Base-by-base conservation (phyloP, 2,888 invertebrate species). In the Netelia fuscicornis region DNA sequence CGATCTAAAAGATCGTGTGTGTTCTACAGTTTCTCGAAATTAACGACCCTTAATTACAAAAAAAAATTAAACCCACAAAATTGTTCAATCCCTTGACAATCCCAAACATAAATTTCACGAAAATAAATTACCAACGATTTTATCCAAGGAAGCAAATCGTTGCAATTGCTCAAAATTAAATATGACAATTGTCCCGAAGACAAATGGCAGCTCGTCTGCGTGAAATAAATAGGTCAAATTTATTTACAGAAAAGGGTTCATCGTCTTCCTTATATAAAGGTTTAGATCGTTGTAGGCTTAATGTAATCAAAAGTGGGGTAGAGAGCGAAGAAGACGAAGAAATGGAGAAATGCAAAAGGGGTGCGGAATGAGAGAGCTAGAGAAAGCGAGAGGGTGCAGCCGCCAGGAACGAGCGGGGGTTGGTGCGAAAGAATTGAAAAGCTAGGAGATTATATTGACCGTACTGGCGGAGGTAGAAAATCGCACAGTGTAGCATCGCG, bases 361-460 rank as follows among this genome's bases (percentile, higher is more conserved):
- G 17, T 44, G 52, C 58, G 77, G 42, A 80, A 64, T 48, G 10
- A 52, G 37, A 68, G 13, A 42, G 74, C n/a, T n/a, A 23, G 56
- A 67, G 42, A 80, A 42, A 44, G 54, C 42, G 67, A 54, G 56
- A 8, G 52, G n/a, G 44, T 65, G 75, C 65, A 62, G 48, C 65
- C 60, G 74, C 56, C 62, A 20, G 79, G 48, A 56, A 65, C 30
- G 52, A 9, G 37, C 52, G 6, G 77, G 48, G 67, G 72, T 81
- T 54, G 65, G 42, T 37, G 80, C 62, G 25, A 17, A 65, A 65
- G 70, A 84, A 86, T 84, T 81, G 87, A 87, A 84, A 84, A 84
- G 77, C 81, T 82, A 70, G 42, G 70, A 86, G 84, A 84, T 87
- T 79, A 75, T 80, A 86, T 86, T 85, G 86, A 84, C 85, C 81